These are phyloP conservation scores for Habrosyne pyritoides DNA, from an alignment of 2,888 invertebrate genomes.

Conservation along the genomic window DNA sequence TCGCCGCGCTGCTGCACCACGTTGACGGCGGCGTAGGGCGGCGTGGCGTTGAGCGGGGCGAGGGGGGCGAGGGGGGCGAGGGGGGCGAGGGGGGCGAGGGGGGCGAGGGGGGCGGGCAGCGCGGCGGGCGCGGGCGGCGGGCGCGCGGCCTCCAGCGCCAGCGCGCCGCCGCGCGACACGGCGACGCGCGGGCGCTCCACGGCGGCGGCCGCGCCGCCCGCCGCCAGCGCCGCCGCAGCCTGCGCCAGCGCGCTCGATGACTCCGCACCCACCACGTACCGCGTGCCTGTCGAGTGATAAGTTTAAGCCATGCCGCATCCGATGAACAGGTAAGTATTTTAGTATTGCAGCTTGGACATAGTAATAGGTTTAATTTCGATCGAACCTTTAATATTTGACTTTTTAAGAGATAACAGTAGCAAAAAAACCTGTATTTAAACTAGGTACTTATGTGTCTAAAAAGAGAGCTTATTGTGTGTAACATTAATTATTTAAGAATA, in stretches of 20 bases:
- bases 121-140: slow-evolving; percentile 32
- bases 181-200: slow-evolving; percentile 47
- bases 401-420: too few species aligned
- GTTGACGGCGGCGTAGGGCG: slow-evolving; percentile 85
- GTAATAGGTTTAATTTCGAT: too few species aligned
- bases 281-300: too few species aligned
- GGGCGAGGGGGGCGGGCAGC: slow-evolving; percentile 33
- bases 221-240: slow-evolving; percentile 29
- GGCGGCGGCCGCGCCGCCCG: slow-evolving; percentile 28
- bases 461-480: too few species aligned
- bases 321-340: too few species aligned
- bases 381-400: too few species aligned
- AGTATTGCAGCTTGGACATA: too few species aligned
- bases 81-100: slow-evolving; percentile 53
- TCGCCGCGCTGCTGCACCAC: slow-evolving; percentile 86
- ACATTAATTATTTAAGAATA: too few species aligned
- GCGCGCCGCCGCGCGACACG: slow-evolving; percentile 32
- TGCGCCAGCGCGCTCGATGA: slow-evolving; percentile 19
- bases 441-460: too few species aligned
- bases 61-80: slow-evolving; percentile 51
- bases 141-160: slow-evolving; percentile 28
- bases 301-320: too few species aligned
- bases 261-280: slow-evolving; percentile 18
- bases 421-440: too few species aligned
- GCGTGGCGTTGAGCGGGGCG: slow-evolving; percentile 61